Base-by-base conservation (phyloP, 2,797 vertebrate genomes). In the Xerus rutilus region DNA sequence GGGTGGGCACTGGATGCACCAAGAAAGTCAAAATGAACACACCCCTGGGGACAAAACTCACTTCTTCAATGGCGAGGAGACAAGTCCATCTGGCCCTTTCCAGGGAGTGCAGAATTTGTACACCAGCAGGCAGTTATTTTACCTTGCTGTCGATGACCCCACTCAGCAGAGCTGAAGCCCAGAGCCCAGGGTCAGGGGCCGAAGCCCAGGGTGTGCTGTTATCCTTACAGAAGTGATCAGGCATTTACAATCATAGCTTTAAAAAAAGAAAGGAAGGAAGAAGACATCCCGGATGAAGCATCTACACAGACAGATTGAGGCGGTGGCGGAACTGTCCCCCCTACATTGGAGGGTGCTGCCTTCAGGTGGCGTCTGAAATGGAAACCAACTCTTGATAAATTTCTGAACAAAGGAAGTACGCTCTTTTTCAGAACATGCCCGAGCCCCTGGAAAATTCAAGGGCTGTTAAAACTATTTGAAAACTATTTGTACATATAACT, bases 311-410 rank as follows among this genome's bases (percentile, higher is more conserved):
- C 32, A 47, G 59, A 67, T 17, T 79, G 72, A 69, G 47, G 35
- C 64, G 12, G 0, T 0, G 32, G 30, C 62, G 17, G 9, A 52
- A n/a, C 0, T 45, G 12, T 93, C 28, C 32, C 20, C 17, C 13
- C 12, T 21, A 23, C 57, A 54, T 21, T 35, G 28, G 88, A n/a
- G 6, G 64, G 35, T 47, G 32, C 45, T 78, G 15, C n/a, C 76
- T 84, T 70, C 45, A 13, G 47, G 11, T 20, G 62, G 74, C 64
- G 94, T 76, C 70, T 83, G n/a, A 96, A 86, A 73, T 47, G 65
- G n/a, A 94, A 82, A 74, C 6, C 45, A 67, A 62, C 35, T 70
- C 39, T 77, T 49, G 64, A 35, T 83, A 86, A 47, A 70, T 86
- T 89, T 96, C 70, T 74, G 47, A 84, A 73, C 47, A 45, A 18